Conservation (phyloP, 2,113 vertebrate genomes). For the Amblyopsis rosae region DNA sequence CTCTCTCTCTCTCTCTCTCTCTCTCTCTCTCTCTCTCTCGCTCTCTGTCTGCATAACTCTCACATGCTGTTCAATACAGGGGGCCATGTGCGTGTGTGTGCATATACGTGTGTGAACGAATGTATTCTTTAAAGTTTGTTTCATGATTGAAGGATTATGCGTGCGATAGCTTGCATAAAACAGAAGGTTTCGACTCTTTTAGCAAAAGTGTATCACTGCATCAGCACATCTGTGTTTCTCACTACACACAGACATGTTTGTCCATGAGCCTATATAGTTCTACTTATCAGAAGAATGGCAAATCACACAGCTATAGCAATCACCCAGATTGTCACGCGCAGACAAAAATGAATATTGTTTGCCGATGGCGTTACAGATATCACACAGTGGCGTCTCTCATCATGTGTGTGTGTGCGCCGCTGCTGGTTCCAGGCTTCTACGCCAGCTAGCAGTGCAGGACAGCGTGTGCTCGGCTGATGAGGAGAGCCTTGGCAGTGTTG, state of each 20-base stretch:
- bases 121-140: no score
- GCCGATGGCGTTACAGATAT: conserved; percentile 52
- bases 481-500: conserved; percentile 43
- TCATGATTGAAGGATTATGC: no score
- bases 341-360: conserved; percentile 42
- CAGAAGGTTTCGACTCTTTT: no score
- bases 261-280: conserved; percentile 29
- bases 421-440: conserved; percentile 32
- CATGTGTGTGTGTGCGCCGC: conserved; percentile 21
- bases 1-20: conserved; percentile 10
- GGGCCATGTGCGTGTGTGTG: not conserved
- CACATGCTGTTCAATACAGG: not conserved
- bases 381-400: conserved; percentile 26
- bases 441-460: conserved; percentile 42
- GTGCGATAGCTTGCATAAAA: no score
- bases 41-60: conserved; percentile 3
- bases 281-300: conserved; percentile 35
- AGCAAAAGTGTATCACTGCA: no score
- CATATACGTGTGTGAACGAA: conserved; percentile 1
- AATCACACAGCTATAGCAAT: conserved; percentile 2
- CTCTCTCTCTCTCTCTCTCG: not conserved
- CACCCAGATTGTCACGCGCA: conserved; percentile 28
- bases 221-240: no score
- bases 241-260: not conserved
- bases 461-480: conserved; percentile 47